phyloP scores from a whole-genome alignment of 2,888 invertebrate species.

The Uropetala carovei region DNA sequence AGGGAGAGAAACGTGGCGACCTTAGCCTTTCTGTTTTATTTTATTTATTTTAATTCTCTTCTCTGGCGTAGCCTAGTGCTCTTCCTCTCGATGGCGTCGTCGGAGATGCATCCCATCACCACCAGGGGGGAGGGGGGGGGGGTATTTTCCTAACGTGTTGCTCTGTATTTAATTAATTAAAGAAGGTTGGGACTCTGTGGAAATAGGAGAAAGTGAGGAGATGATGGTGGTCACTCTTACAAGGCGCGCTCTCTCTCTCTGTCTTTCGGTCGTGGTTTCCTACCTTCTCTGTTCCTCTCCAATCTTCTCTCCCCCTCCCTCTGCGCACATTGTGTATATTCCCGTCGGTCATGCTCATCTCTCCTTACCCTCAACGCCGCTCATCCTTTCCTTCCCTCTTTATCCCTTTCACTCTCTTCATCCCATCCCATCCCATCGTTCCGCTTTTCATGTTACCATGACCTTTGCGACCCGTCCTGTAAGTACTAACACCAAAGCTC shows the following conservation, averaged over 20 bases:
- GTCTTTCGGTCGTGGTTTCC: too few relatives aligned
- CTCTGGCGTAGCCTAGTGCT: background rate
- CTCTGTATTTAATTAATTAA: background rate
- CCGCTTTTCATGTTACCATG: too few relatives aligned
- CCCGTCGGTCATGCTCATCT: background rate
- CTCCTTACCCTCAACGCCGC: too few relatives aligned
- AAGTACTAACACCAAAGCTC: too few relatives aligned
- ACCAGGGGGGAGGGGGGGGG: too few relatives aligned
- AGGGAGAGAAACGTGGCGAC: background rate
- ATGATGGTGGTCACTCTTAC: background rate
- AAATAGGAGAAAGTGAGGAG: background rate
- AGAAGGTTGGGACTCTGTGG: background rate
- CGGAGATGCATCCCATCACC: background rate
- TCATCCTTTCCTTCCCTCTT: background rate
- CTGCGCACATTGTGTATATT: background rate
- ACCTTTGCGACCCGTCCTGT: too few relatives aligned
- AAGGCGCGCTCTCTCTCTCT: too few relatives aligned
- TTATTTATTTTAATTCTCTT: background rate
- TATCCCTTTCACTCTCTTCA: slow-evolving; percentile 9
- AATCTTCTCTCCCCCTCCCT: background rate
- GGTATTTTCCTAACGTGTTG: background rate
- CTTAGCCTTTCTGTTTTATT: background rate
- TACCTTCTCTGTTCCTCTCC: too few relatives aligned
- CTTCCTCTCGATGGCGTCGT: background rate
- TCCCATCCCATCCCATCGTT: background rate